A percentile compares a stretch with the other conserved stretches of the same genome.
These are phyloP conservation scores for Troilus luridus DNA, from an alignment of 2,888 invertebrate genomes.

Conservation along the genomic window DNA sequence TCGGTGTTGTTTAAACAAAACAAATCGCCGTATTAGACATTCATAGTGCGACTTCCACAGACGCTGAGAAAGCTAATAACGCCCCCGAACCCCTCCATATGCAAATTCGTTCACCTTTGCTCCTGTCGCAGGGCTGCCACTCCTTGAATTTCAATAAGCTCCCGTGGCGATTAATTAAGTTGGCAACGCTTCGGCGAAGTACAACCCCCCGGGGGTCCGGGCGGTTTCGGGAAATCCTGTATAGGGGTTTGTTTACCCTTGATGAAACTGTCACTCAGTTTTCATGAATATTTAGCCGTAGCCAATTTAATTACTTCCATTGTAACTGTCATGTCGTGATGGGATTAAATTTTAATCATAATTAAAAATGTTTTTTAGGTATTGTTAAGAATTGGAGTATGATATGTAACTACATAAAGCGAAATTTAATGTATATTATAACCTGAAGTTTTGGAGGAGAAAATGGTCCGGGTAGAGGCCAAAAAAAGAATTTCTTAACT, in stretches of 20 bases:
- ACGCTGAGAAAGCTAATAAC: conserved; percentile 49
- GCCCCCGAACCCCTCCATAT: conserved; percentile 24
- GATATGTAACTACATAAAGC: too few species aligned
- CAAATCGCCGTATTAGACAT: conserved; percentile 38
- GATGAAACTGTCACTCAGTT: conserved; percentile 30
- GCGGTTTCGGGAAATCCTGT: conserved; percentile 1
- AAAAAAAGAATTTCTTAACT: too few species aligned
- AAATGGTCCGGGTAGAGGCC: too few species aligned
- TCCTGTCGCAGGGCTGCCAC: conserved; percentile 46
- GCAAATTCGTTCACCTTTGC: conserved; percentile 34
- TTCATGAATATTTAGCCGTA: neutral
- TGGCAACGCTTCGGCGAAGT: conserved; percentile 39
- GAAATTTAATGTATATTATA: too few species aligned
- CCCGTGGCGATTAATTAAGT: conserved; percentile 51
- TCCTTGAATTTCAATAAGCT: conserved; percentile 56
- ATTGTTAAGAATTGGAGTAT: too few species aligned
- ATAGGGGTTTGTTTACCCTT: conserved; percentile 52
- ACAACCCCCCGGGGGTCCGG: neutral
- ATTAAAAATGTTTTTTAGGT: neutral
- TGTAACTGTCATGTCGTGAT: neutral
- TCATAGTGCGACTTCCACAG: conserved; percentile 9
- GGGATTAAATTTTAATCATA: neutral
- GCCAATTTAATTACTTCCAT: conserved; percentile 17
- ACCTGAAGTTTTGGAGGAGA: too few species aligned
- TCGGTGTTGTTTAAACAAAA: conserved; percentile 21